phyloP scores from a whole-genome alignment of 2,113 vertebrate genomes.

The Philantomba maxwellii region DNA sequence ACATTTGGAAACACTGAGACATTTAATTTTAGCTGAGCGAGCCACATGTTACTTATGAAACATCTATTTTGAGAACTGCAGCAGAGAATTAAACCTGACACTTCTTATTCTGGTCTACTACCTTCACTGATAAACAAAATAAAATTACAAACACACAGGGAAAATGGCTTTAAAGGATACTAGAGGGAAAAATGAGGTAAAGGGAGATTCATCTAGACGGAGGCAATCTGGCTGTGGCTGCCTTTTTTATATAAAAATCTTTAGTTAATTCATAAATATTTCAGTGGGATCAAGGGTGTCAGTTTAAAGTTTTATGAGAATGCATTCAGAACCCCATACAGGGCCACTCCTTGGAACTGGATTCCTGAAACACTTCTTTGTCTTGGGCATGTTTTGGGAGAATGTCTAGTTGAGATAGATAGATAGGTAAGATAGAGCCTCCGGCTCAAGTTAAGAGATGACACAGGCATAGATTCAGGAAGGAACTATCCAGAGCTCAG shows the following conservation, averaged over 20 bases:
- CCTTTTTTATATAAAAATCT: background rate
- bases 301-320: background rate
- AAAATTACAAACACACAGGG: slow-evolving; percentile 51
- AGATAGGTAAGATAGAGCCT: rapidly evolving
- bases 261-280: slow-evolving; percentile 27
- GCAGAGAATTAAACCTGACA: slow-evolving; percentile 61
- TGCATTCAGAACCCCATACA: background rate
- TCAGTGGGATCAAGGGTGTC: background rate
- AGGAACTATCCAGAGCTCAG: too few species aligned
- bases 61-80: slow-evolving; percentile 48
- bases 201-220: background rate
- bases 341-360: background rate
- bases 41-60: slow-evolving; percentile 61
- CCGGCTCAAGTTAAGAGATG: background rate
- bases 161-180: slow-evolving; percentile 25
- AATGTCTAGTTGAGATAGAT: background rate
- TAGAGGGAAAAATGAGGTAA: background rate
- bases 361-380: background rate
- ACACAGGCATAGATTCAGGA: background rate
- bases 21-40: slow-evolving; percentile 62
- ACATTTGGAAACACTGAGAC: slow-evolving; percentile 50
- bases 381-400: background rate
- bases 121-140: slow-evolving; percentile 62
- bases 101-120: slow-evolving; percentile 59
- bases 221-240: background rate